These are phyloP conservation scores for Anguilla pacifica DNA, from an alignment of 2,797 vertebrate species.

Conservation along the genomic window DNA sequence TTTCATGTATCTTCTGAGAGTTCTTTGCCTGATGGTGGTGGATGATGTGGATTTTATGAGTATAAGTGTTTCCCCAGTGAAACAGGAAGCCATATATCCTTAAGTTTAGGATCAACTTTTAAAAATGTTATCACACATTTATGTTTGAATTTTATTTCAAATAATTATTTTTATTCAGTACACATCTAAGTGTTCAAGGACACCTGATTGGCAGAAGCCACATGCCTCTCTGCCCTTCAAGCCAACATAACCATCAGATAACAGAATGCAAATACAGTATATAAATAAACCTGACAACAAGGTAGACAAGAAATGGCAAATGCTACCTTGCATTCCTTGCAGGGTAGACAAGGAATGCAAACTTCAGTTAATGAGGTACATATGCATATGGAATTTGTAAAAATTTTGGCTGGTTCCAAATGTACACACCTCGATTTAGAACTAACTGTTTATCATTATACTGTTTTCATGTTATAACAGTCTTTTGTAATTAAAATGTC, in stretches of 20 bases:
- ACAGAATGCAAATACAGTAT: no score
- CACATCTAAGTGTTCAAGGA: neutral
- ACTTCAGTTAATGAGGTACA: neutral
- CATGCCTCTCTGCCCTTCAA: neutral
- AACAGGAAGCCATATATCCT: neutral
- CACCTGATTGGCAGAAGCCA: neutral
- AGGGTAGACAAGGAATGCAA: neutral
- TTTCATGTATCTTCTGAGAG: no score
- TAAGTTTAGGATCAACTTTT: no score
- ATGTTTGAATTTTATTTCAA: no score
- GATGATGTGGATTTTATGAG: no score
- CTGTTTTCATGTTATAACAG: neutral
- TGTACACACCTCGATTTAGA: neutral
- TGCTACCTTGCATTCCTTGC: no score
- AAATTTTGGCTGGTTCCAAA: neutral
- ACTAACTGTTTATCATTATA: neutral
- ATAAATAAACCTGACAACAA: neutral
- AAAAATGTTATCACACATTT: no score
- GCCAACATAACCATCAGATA: neutral
- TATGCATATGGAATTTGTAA: neutral
- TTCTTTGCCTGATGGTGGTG: no score
- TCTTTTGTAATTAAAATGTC: neutral
- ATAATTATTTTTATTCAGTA: neutral
- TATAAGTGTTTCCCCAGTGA: neutral
- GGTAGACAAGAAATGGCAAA: neutral